Percentiles rank a stretch among this genome's conserved stretches.
Conservation (phyloP, 2,888 invertebrate species). For the Leptinotarsa juncta region DNA sequence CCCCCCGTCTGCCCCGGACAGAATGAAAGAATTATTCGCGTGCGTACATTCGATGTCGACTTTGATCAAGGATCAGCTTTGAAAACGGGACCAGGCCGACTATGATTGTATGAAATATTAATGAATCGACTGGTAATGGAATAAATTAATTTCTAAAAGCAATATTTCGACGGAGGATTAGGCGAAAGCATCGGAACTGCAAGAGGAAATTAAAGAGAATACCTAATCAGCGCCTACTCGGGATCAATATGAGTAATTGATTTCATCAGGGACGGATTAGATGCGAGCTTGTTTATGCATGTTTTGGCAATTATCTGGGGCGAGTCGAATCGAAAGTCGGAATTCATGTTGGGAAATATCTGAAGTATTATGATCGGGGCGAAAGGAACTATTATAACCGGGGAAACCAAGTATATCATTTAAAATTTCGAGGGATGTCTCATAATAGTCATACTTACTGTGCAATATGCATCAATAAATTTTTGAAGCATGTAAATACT, state of each 20-base stretch:
- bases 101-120: conserved; percentile 68
- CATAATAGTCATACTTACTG: no score
- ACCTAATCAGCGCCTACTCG: conserved; percentile 63
- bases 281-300: conserved; percentile 18
- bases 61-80: conserved; percentile 65
- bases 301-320: conserved; percentile 19
- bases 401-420: no score
- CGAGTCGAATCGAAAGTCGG: neutral
- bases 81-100: conserved; percentile 55
- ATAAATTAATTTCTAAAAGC: conserved; percentile 70
- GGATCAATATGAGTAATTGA: conserved; percentile 62
- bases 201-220: conserved; percentile 68
- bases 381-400: no score
- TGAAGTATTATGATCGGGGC: no score
- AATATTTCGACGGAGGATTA: conserved; percentile 66
- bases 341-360: no score
- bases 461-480: no score
- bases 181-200: conserved; percentile 58
- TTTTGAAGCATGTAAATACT: no score
- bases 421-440: no score
- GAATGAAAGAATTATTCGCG: conserved; percentile 57
- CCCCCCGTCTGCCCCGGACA: conserved; percentile 34
- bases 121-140: conserved; percentile 70
- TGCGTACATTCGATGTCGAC: conserved; percentile 56
- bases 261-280: conserved; percentile 45